These are phyloP conservation scores for Tigriopus californicus DNA, from an alignment of 2,888 invertebrate species.

Conservation along the genomic window DNA sequence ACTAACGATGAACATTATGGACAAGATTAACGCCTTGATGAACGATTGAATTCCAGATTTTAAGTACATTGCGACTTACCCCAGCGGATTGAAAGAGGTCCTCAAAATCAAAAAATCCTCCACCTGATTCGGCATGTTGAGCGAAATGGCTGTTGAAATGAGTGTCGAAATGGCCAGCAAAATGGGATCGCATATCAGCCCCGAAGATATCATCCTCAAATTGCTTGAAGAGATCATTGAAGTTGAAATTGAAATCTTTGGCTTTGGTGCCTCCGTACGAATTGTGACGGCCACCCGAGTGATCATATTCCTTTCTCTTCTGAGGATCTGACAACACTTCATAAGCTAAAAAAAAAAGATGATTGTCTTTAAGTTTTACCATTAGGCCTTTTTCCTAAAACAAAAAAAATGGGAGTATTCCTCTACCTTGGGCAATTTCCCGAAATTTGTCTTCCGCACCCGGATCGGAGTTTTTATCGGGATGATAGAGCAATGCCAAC, in stretches of 20 bases:
- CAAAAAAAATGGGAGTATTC: neutral
- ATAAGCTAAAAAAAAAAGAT: slow-evolving; percentile 11
- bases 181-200: neutral
- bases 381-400: neutral
- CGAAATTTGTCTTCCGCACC: slow-evolving; percentile 11
- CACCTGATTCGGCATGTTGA: slow-evolving; percentile 4
- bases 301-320: slow-evolving; percentile 9
- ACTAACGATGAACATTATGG: neutral
- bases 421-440: slow-evolving; percentile 16
- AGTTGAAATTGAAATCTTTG: slow-evolving; percentile 12
- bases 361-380: neutral
- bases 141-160: slow-evolving; percentile 9
- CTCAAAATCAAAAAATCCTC: slow-evolving; percentile 7
- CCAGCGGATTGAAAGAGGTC: slow-evolving; percentile 2
- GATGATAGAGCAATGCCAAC: slow-evolving; percentile 8
- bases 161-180: neutral
- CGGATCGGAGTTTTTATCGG: slow-evolving; percentile 8
- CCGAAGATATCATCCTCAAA: slow-evolving; percentile 14
- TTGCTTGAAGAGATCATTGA: slow-evolving; percentile 14
- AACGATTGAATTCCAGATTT: neutral
- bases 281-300: neutral
- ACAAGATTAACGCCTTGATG: neutral
- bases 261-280: neutral
- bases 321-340: slow-evolving; percentile 12
- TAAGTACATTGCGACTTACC: neutral